Evolutionary conservation across 2,113 vertebrate species (phyloP).

Genomic region (Falco punctatus): DNA sequence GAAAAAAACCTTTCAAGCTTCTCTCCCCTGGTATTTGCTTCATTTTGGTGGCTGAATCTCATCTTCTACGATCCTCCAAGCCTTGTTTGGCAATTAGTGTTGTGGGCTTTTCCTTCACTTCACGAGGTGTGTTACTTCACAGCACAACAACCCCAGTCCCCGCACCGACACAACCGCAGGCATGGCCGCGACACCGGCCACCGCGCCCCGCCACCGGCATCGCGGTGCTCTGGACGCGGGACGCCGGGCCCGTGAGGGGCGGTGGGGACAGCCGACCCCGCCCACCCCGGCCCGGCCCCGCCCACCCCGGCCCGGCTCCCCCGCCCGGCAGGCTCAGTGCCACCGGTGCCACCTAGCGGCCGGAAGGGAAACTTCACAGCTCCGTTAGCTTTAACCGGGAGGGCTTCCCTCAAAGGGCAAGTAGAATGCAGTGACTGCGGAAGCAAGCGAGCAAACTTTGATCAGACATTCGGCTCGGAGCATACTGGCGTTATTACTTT

Average conservation of each 20-base stretch:
- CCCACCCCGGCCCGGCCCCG: too few species aligned
- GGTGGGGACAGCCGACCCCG: too few species aligned
- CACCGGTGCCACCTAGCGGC: not conserved
- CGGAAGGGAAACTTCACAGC: not conserved
- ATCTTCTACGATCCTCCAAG: not conserved
- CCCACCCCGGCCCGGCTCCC: too few species aligned
- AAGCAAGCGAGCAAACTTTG: not conserved
- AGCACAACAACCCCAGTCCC: too few species aligned
- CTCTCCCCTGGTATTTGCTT: not conserved
- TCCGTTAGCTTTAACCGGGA: accelerated
- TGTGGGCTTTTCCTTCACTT: not conserved
- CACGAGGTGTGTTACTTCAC: not conserved
- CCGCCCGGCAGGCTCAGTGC: too few species aligned
- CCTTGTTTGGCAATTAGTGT: not conserved
- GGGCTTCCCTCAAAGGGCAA: not conserved
- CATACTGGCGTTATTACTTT: not conserved
- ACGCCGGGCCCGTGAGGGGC: too few species aligned
- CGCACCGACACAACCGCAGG: too few species aligned
- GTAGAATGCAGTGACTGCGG: not conserved
- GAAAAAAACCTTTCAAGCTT: not conserved
- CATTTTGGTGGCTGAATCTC: not conserved
- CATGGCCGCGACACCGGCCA: not conserved
- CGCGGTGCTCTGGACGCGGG: too few species aligned
- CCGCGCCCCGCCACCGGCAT: too few species aligned
- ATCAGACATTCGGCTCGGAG: not conserved